Conservation (phyloP, 2,113 vertebrate genomes). For the Percina caprodes region DNA sequence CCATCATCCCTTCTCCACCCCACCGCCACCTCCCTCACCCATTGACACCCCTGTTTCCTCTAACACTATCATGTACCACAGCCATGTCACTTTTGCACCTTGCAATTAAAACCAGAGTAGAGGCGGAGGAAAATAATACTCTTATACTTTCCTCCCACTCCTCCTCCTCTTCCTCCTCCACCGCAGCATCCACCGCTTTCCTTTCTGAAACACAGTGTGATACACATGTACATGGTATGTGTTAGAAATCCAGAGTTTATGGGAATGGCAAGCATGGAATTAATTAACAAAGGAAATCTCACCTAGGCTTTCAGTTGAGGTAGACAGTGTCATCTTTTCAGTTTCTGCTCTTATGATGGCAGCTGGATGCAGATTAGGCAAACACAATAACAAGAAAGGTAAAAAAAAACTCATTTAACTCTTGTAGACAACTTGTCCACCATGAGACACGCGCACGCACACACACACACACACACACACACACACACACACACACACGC, state of each 20-base stretch:
- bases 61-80: constrained; percentile 91
- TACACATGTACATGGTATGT: constrained; percentile 67
- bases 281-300: constrained; percentile 83
- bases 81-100: constrained; percentile 98
- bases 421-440: constrained; percentile 23
- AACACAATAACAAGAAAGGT: constrained; percentile 36
- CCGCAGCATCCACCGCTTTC: constrained; percentile 24
- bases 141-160: constrained; percentile 36
- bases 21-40: constrained; percentile 82
- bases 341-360: constrained; percentile 48
- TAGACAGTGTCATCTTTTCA: constrained; percentile 75
- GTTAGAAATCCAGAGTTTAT: constrained; percentile 76
- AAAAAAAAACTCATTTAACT: constrained; percentile 27
- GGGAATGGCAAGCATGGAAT: constrained; percentile 80
- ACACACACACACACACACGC: constrained; percentile 10
- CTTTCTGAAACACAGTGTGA: constrained; percentile 65
- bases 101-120: constrained; percentile 94
- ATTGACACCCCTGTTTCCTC: constrained; percentile 93
- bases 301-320: constrained; percentile 61
- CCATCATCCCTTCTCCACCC: constrained; percentile 75
- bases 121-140: constrained; percentile 75
- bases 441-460: constrained; percentile 4
- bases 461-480: background rate
- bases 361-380: constrained; percentile 34
- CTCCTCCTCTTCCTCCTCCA: constrained; percentile 4